phyloP scores from a whole-genome alignment of 2,113 vertebrate species.

The cattle (Bos taurus) region ARS-UCD2.0 NC_037333.1:45131501-45132000 shows the following conservation, averaged over 20 bases:
- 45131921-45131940: background rate
- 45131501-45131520: background rate
- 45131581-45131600: background rate
- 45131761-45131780: background rate
- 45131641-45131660: background rate
- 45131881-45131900: background rate
- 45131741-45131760: background rate
- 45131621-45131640: background rate
- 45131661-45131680: fast-evolving
- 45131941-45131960: background rate
- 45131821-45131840: background rate
- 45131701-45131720: background rate
- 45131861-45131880: background rate
- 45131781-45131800: background rate
- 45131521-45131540: background rate
- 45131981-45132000: background rate
- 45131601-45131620: background rate
- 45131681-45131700: background rate
- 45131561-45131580: background rate
- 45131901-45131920: background rate
- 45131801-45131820: background rate
- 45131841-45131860: background rate
- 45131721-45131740: background rate
- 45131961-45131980: background rate
- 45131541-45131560: background rate